Evolutionary conservation across 2,888 invertebrate species (phyloP).

Genomic region (Penaeus monodon): DNA sequence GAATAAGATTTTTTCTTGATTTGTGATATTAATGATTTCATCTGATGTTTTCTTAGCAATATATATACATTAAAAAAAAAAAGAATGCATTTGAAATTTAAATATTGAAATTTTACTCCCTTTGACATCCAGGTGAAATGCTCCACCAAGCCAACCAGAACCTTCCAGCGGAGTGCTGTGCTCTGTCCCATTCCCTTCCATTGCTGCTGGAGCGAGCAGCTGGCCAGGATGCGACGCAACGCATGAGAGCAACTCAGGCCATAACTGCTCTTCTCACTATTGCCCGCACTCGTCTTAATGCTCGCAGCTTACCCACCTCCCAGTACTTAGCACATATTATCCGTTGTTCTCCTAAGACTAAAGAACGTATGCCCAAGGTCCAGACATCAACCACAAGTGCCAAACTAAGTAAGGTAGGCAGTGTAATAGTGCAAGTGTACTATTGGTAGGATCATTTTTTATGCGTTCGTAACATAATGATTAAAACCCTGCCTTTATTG

Average conservation of each 20-base stretch:
- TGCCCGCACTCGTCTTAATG: slow-evolving; percentile 39
- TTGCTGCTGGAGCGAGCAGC: slow-evolving; percentile 60
- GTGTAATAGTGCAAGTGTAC: no score
- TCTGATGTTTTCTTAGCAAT: no score
- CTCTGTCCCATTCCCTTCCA: slow-evolving; percentile 63
- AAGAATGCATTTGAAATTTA: no score
- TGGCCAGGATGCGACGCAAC: slow-evolving; percentile 42
- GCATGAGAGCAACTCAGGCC: slow-evolving; percentile 58
- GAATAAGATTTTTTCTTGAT: no score
- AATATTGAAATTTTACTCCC: no score
- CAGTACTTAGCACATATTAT: slow-evolving; percentile 50
- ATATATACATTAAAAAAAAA: no score
- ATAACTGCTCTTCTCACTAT: slow-evolving; percentile 54
- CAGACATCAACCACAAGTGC: slow-evolving; percentile 22
- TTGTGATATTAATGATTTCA: no score
- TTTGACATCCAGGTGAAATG: slow-evolving; percentile 78
- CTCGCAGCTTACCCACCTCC: slow-evolving; percentile 18
- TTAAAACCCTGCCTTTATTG: background rate
- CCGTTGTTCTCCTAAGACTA: slow-evolving; percentile 36
- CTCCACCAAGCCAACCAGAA: slow-evolving; percentile 87
- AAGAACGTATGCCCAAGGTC: slow-evolving; percentile 29
- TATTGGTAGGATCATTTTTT: no score
- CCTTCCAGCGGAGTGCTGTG: slow-evolving; percentile 75
- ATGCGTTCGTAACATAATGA: no score
- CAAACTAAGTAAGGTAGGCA: slow-evolving; percentile 54